A percentile compares a stretch with the other conserved stretches of the same genome.
These are phyloP conservation scores for Molossus alvarezi DNA, from an alignment of 2,797 vertebrate genomes.

Conservation along the genomic window DNA sequence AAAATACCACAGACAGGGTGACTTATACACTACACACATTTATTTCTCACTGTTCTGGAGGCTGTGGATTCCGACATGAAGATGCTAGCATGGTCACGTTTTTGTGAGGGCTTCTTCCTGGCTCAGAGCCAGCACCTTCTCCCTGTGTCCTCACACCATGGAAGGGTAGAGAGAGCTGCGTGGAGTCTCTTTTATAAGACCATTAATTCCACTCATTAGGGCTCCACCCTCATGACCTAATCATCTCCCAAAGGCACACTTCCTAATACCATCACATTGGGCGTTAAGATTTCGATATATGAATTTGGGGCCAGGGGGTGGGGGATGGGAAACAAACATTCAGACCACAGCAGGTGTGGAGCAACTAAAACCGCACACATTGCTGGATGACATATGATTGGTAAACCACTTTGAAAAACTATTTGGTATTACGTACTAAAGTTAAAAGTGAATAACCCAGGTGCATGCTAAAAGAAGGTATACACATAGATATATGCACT, in stretches of 20 bases:
- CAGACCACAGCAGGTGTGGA: not conserved
- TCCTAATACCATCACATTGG: not conserved
- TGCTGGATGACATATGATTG: not conserved
- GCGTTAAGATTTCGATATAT: not conserved
- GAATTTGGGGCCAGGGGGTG: not conserved
- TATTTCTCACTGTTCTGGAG: not conserved
- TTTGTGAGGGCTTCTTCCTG: not conserved
- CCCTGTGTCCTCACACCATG: not conserved
- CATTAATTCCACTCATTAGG: not conserved
- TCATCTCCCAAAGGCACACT: not conserved
- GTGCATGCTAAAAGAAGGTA: not conserved
- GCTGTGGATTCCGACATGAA: not conserved
- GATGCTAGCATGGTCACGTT: not conserved
- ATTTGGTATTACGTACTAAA: not conserved
- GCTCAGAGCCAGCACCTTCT: not conserved
- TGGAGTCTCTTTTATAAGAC: not conserved
- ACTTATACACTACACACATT: not conserved
- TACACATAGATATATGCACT: not conserved
- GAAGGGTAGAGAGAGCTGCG: not conserved
- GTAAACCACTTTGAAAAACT: constrained; percentile 2
- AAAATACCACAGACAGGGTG: not conserved
- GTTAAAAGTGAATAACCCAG: not conserved
- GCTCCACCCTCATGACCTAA: not conserved
- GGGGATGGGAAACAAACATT: not conserved
- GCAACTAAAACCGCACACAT: not conserved